Evolutionary conservation across 2,888 invertebrate genomes (phyloP), one percentile per base, ranked within the genome.

Genomic region (Gymnocheta viridis): DNA sequence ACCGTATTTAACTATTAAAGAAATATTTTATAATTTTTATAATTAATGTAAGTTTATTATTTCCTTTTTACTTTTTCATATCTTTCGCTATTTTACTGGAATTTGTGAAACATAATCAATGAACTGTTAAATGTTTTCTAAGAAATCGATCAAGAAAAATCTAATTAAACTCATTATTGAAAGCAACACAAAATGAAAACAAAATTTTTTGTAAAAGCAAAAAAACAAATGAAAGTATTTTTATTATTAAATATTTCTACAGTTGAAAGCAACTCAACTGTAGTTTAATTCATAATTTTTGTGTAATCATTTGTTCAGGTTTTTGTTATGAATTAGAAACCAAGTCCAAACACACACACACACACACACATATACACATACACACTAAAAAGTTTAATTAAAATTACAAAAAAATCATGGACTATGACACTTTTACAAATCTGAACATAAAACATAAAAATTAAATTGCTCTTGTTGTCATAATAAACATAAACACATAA

Each of bases 161-260:
- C n/a, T 38, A 35, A 35, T 60, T 35, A 60, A 35, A 60, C 14
- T n/a, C n/a, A 41, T 41, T 41, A n/a, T 41, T 41, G 41, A 41
- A n/a, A 41, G 41, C 41, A 14, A 41, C 41, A 38, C 14, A 38
- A 22, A 47, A 19, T 4, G 47, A 47, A 19, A 47, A 19, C 47
- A 9, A 22, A 44, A 2, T 17, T 58, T n/a, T 54, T 2, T 5
- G 7, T 54, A 29, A 49, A 49, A 49, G 19, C 10, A 19, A 7
- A 19, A 7, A 38, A 41, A 12, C 19, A 70, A 56, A 56, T 29
- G 56, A 44, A 56, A 70, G 56, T 67, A 47, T 27, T 62, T 5
- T 2, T 32, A 7, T 41, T 41, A 19, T 35, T 58, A 58, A 58
- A 17, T 19, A 58, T 58, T 66, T 66, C 19, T 29, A 67, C n/a